Conservation (phyloP, 2,113 vertebrate species). For the Muntiacus muntjak region DNA sequence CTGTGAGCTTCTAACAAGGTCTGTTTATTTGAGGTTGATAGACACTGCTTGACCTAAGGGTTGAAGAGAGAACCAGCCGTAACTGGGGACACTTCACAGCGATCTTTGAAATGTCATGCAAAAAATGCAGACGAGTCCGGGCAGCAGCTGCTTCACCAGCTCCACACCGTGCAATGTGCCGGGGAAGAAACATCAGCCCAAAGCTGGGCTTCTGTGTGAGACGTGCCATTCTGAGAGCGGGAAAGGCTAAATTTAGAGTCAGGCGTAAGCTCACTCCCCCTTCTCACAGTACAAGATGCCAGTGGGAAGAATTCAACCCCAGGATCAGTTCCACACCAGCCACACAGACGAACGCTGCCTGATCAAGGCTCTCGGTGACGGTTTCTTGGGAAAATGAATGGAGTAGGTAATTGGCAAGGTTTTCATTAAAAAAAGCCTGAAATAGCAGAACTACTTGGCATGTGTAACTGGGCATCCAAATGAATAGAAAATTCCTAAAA, state of each 20-base stretch:
- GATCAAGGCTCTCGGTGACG: not conserved
- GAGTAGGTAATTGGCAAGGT: not conserved
- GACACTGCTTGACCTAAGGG: not conserved
- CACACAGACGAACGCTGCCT: not conserved
- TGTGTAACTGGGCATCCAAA: not conserved
- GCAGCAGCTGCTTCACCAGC: not conserved
- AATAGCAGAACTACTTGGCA: conserved; percentile 1
- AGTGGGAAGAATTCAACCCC: not conserved
- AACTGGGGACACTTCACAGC: not conserved
- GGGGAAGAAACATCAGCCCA: not conserved
- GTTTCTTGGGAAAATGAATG: not conserved
- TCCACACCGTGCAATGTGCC: not conserved
- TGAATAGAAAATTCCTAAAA: conserved; percentile 1
- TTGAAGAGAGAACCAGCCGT: not conserved
- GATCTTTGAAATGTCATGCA: conserved; percentile 17
- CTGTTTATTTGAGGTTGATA: not conserved
- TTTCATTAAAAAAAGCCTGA: conserved; percentile 6
- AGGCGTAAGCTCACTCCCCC: not conserved
- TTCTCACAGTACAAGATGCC: not conserved
- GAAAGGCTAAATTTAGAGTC: conserved; percentile 24
- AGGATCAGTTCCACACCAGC: not conserved
- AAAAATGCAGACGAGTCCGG: not conserved
- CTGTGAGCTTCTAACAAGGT: not conserved
- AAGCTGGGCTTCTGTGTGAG: not conserved
- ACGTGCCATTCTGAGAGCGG: not conserved